These are phyloP conservation scores for Palaemon carinicauda DNA, from an alignment of 1,140 invertebrate species.

Conservation along the genomic window DNA sequence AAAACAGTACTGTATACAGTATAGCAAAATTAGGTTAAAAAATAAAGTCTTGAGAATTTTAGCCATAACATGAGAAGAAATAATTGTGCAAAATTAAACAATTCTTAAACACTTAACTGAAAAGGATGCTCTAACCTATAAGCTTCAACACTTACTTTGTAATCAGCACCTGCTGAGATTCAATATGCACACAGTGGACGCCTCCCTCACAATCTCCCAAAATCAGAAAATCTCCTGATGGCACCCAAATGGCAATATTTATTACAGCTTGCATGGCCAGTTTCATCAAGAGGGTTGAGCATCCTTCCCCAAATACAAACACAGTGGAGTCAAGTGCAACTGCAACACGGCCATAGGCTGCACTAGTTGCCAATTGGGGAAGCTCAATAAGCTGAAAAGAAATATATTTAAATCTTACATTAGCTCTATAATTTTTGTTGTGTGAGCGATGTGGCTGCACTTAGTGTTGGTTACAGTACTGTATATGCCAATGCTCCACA, in stretches of 20 bases:
- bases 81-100: too few relatives aligned
- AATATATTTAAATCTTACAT: background rate
- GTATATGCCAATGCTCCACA: too few relatives aligned
- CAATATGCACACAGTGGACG: conserved; percentile 49
- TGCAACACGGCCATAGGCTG: conserved; percentile 42
- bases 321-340: conserved; percentile 43
- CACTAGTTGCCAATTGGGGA: conserved; percentile 28
- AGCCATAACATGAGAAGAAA: too few relatives aligned
- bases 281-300: conserved; percentile 46
- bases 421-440: too few relatives aligned
- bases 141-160: conserved; percentile 51
- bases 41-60: too few relatives aligned
- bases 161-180: conserved; percentile 34
- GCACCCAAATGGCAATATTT: conserved; percentile 29
- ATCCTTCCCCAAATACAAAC: conserved; percentile 49
- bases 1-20: too few relatives aligned
- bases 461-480: too few relatives aligned
- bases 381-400: background rate
- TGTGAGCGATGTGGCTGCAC: too few relatives aligned
- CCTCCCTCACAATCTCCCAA: conserved; percentile 27
- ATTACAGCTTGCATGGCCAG: conserved; percentile 17
- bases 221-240: conserved; percentile 41
- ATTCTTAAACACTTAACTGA: too few relatives aligned
- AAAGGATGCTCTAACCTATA: too few relatives aligned
- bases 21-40: too few relatives aligned